These are phyloP conservation scores for Grallaria varia DNA, from an alignment of 2,113 vertebrate genomes.

Conservation along the genomic window DNA sequence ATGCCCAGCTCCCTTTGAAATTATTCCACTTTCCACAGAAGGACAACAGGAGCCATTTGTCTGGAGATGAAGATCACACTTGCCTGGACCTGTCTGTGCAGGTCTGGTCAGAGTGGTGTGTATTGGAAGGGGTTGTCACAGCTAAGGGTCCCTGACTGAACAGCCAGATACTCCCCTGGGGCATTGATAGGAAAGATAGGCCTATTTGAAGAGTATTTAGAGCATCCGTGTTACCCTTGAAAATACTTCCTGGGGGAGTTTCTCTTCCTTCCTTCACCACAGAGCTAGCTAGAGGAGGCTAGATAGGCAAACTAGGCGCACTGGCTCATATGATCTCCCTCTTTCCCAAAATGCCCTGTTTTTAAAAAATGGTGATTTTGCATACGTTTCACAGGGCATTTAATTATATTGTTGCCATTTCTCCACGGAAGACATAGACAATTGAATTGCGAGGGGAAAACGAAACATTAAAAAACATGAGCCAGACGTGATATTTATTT, in stretches of 20 bases:
- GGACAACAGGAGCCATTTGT: neutral
- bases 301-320: neutral
- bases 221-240: neutral
- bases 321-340: neutral
- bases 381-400: neutral
- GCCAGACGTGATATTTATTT: neutral
- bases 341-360: neutral
- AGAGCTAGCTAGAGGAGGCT: neutral
- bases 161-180: neutral
- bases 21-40: neutral
- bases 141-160: neutral
- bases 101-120: neutral
- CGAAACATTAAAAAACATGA: neutral
- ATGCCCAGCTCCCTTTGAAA: neutral
- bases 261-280: neutral
- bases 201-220: slow-evolving; percentile 46
- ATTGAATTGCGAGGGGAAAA: neutral
- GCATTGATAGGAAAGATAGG: neutral
- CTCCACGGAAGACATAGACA: neutral
- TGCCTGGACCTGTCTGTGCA: too few relatives aligned
- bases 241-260: neutral
- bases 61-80: rapidly evolving
- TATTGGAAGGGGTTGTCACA: slow-evolving; percentile 10
- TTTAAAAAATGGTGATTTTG: neutral
- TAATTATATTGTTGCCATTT: neutral